Evolutionary conservation across 1,140 invertebrate species (phyloP).

Genomic region (Leptinotarsa lineolata): DNA sequence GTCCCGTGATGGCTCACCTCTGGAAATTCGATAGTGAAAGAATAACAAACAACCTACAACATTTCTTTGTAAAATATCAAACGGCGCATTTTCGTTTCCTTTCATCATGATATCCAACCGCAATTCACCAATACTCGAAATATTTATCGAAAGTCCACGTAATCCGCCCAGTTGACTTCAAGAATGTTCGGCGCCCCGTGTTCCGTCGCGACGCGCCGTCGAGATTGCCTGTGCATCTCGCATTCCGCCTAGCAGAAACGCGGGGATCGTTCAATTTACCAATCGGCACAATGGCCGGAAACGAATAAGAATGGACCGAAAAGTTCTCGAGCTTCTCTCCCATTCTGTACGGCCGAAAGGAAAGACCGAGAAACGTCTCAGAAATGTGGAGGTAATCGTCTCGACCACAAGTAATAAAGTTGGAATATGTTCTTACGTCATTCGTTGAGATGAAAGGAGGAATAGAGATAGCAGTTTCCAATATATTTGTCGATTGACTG

Average conservation of each 20-base stretch:
- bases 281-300: slow-evolving; percentile 7
- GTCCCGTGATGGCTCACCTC: too few relatives aligned
- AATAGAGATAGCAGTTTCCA: too few relatives aligned
- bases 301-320: slow-evolving; percentile 2
- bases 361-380: slow-evolving; percentile 1
- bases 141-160: neutral
- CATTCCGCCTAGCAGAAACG: slow-evolving; percentile 5
- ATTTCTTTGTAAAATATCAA: too few relatives aligned
- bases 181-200: slow-evolving; percentile 1
- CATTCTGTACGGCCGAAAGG: neutral
- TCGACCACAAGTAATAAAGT: neutral
- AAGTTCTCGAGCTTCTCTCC: neutral
- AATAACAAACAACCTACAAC: too few relatives aligned
- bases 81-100: too few relatives aligned
- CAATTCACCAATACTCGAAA: neutral
- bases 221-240: slow-evolving; percentile 2
- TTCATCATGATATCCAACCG: too few relatives aligned
- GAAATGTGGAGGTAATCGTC: slow-evolving; percentile 7
- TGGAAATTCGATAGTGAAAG: too few relatives aligned
- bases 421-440: neutral
- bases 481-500: too few relatives aligned
- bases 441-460: neutral
- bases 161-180: neutral
- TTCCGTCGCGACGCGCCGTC: neutral
- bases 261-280: neutral